phyloP scores from a whole-genome alignment of 2,797 vertebrate genomes.

The Pseudochirops cupreus region DNA sequence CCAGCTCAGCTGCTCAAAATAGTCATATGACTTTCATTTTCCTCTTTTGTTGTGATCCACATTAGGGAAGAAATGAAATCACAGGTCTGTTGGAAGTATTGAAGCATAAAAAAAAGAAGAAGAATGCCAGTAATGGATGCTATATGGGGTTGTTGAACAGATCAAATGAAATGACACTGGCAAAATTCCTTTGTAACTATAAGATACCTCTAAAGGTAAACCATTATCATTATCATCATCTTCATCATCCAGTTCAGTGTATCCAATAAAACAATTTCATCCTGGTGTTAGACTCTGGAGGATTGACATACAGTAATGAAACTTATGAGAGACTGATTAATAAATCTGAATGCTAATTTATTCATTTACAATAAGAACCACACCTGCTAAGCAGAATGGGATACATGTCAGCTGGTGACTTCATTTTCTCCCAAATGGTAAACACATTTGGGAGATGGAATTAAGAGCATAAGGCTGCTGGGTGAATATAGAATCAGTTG shows the following conservation, averaged over 20 bases:
- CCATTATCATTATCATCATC: not conserved
- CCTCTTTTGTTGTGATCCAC: not conserved
- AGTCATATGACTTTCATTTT: not conserved
- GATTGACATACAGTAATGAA: not conserved
- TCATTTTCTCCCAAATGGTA: not conserved
- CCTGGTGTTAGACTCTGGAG: not conserved
- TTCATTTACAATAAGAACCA: not conserved
- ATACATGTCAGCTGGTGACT: slow-evolving; percentile 11
- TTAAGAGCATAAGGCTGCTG: not conserved
- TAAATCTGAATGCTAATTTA: not conserved
- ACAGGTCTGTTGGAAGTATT: not conserved
- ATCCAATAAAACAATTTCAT: not conserved
- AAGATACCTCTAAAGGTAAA: not conserved
- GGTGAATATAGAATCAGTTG: slow-evolving; percentile 15
- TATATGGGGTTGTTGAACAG: not conserved
- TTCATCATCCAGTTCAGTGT: not conserved
- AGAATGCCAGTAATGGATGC: not conserved
- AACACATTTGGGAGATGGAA: slow-evolving; percentile 51
- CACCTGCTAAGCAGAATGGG: not conserved
- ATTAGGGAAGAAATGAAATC: not conserved
- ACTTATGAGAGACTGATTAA: not conserved
- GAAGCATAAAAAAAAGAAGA: not conserved
- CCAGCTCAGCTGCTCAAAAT: not conserved
- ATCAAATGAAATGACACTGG: not conserved
- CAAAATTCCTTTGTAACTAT: not conserved